Evolutionary conservation across 2,113 vertebrate species (phyloP).

Genomic region (Todiramphus chloris): DNA sequence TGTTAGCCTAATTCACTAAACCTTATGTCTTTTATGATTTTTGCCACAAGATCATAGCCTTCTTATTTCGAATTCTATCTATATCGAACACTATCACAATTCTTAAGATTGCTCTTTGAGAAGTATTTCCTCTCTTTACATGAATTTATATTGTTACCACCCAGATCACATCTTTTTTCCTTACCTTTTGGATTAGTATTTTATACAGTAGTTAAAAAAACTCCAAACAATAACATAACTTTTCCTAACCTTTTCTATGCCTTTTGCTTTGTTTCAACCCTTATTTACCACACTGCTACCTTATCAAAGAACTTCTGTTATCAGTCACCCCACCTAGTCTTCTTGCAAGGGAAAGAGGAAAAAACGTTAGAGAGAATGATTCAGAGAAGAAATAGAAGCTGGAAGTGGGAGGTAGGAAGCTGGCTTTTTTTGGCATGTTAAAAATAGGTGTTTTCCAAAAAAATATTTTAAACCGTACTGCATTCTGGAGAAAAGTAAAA

Average conservation of each 20-base stretch:
- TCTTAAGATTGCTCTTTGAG: not conserved
- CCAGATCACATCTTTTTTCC: not conserved
- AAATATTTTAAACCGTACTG: not conserved
- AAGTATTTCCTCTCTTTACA: not conserved
- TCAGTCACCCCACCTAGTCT: not conserved
- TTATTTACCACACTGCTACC: not conserved
- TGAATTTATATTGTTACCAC: not conserved
- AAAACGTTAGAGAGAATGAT: not conserved
- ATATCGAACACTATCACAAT: not conserved
- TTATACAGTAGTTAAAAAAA: not conserved
- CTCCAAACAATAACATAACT: not conserved
- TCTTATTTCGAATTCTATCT: not conserved
- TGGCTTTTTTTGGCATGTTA: not conserved
- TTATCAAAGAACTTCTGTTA: not conserved
- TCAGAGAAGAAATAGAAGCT: conserved; percentile 26
- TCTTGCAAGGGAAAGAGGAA: conserved; percentile 17
- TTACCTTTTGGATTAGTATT: not conserved
- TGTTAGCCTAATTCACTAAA: not conserved
- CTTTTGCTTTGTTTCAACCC: not conserved
- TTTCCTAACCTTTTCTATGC: not conserved
- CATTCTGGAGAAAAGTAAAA: not conserved
- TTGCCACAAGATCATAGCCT: not conserved
- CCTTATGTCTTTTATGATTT: not conserved
- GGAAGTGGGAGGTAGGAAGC: conserved; percentile 42
- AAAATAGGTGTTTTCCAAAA: conserved; percentile 41